A percentile compares a stretch with the other conserved stretches of the same genome.
Conservation (phyloP, 2,797 vertebrate species). For the Eurystomus glaucurus region DNA sequence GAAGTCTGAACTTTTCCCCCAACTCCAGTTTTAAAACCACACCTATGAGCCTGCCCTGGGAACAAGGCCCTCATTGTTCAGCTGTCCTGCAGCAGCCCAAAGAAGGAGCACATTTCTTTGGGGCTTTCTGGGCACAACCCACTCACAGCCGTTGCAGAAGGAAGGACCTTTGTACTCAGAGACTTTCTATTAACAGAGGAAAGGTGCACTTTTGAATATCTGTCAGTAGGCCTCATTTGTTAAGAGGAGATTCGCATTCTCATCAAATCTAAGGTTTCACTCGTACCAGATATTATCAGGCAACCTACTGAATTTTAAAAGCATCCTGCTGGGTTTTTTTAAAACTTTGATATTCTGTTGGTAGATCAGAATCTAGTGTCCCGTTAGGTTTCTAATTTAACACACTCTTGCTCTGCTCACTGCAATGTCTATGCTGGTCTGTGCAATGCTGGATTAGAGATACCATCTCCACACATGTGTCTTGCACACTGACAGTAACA, state of each 20-base stretch:
- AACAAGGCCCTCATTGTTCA: constrained; percentile 67
- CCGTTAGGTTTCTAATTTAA: constrained; percentile 31
- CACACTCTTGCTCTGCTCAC: not conserved
- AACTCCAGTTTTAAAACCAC: constrained; percentile 17
- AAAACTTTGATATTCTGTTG: constrained; percentile 52
- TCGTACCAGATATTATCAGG: constrained; percentile 25
- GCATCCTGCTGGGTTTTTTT: constrained; percentile 7
- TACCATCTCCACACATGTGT: fast-evolving
- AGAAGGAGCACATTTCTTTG: not conserved
- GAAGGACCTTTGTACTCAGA: not conserved
- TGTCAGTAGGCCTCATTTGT: not conserved
- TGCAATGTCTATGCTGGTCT: not conserved
- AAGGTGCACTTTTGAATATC: not conserved
- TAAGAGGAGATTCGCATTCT: not conserved
- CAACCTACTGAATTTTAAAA: constrained; percentile 46
- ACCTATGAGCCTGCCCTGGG: not conserved
- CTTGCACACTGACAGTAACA: fast-evolving
- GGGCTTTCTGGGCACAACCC: constrained; percentile 11
- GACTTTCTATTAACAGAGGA: not conserved
- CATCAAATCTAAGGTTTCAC: constrained; percentile 63
- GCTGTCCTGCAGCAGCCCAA: not conserved
- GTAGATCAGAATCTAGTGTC: constrained; percentile 31
- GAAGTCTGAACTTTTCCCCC: constrained; percentile 28
- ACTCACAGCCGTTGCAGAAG: not conserved
- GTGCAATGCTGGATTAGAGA: not conserved